Conservation (phyloP, 2,797 vertebrate species). For the Poliocrania exsul region DNA sequence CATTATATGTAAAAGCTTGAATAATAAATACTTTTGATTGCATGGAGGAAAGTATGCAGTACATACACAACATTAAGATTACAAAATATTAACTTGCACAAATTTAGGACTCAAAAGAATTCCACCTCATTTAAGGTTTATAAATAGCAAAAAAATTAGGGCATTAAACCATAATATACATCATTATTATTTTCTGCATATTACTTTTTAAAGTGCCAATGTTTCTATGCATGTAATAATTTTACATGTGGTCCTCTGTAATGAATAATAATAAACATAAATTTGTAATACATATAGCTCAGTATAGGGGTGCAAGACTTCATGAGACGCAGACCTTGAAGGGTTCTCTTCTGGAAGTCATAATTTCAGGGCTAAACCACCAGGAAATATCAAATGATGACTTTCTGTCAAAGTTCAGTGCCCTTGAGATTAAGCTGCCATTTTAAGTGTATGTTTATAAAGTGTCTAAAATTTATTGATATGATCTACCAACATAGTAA, state of each 20-base stretch:
- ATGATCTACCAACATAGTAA: neutral
- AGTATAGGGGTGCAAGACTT: neutral
- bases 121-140: neutral
- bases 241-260: neutral
- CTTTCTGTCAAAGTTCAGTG: slow-evolving; percentile 26
- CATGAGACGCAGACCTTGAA: neutral
- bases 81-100: neutral
- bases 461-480: slow-evolving; percentile 19
- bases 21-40: neutral
- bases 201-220: neutral
- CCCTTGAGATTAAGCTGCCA: slow-evolving; percentile 36
- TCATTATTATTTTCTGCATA: neutral
- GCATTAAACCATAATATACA: neutral
- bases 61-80: neutral
- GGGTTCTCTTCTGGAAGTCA: neutral
- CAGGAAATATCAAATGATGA: slow-evolving; percentile 26
- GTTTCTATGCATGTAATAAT: neutral
- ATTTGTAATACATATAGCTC: neutral
- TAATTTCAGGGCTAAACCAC: neutral
- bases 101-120: neutral
- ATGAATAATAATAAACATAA: neutral
- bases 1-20: accelerated
- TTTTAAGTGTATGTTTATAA: slow-evolving; percentile 48
- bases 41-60: neutral
- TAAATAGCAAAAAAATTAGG: neutral